phyloP scores from a whole-genome alignment of 2,888 invertebrate species.

The Cybosia mesomella region DNA sequence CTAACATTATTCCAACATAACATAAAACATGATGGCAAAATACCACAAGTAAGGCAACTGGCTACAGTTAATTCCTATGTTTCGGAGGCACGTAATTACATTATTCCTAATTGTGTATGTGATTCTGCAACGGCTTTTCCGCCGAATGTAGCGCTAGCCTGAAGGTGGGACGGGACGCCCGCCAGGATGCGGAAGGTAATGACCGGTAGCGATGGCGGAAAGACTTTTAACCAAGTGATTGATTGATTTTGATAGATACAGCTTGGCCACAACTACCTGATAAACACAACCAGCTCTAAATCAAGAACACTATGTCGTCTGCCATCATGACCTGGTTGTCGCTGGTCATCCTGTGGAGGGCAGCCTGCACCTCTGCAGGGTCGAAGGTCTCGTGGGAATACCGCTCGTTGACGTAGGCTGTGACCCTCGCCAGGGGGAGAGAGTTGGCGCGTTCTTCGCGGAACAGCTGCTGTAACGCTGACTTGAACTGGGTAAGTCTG shows the following conservation, averaged over 20 bases:
- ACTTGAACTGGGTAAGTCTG: conserved; percentile 90
- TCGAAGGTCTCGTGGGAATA: conserved; percentile 87
- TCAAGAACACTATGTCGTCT: conserved; percentile 93
- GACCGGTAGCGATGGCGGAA: no score
- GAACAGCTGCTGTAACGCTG: conserved; percentile 91
- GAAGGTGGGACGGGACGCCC: background rate
- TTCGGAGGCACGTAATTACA: background rate
- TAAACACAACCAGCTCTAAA: conserved; percentile 82
- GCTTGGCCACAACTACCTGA: background rate
- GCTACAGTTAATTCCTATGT: background rate
- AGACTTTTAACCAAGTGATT: no score
- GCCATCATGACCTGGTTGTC: conserved; percentile 97
- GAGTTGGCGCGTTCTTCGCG: conserved; percentile 92
- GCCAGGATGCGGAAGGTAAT: no score
- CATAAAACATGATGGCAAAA: conserved; percentile 10
- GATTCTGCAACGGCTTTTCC: no score
- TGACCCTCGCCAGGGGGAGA: conserved; percentile 89
- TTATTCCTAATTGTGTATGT: no score
- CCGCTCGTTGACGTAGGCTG: conserved; percentile 89
- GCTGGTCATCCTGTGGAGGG: conserved; percentile 93
- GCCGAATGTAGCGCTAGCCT: background rate
- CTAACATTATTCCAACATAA: conserved; percentile 5
- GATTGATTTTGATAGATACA: no score
- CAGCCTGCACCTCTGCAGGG: conserved; percentile 91
- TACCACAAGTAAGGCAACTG: background rate